These are phyloP conservation scores for Percopsis omiscomaycus DNA, from an alignment of 2,797 vertebrate species.

Conservation along the genomic window DNA sequence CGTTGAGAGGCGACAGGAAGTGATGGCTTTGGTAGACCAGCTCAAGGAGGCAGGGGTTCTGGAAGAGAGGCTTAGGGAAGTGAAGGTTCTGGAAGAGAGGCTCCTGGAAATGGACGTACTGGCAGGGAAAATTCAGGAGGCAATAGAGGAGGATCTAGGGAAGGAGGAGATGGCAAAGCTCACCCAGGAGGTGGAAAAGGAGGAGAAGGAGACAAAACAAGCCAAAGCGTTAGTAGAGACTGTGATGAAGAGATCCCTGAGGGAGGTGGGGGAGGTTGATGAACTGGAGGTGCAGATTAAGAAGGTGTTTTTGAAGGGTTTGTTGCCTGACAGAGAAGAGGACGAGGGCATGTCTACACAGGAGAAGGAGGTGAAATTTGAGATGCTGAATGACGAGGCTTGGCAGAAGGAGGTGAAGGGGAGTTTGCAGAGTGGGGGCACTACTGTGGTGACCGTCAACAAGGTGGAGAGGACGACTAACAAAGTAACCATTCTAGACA, in stretches of 20 bases:
- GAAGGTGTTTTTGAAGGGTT: constrained; percentile 66
- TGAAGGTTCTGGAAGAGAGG: constrained; percentile 65
- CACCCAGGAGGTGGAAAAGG: constrained; percentile 32
- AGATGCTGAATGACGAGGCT: constrained; percentile 31
- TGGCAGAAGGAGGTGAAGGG: constrained; percentile 41
- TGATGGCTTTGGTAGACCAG: constrained; percentile 34
- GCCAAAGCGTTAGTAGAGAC: constrained; percentile 7
- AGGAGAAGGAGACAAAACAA: constrained; percentile 19
- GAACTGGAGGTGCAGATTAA: constrained; percentile 71
- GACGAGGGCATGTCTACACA: constrained; percentile 5
- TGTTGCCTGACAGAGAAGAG: constrained; percentile 57
- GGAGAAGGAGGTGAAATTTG: constrained; percentile 6
- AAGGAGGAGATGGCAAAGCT: constrained; percentile 57
- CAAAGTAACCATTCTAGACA: constrained; percentile 45
- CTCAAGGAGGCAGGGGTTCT: constrained; percentile 50
- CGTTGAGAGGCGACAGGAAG: constrained; percentile 45
- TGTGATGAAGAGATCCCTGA: constrained; percentile 33
- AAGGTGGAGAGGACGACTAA: constrained; percentile 29
- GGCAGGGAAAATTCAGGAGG: constrained; percentile 59
- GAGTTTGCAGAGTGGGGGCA: constrained; percentile 6
- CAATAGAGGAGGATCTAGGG: constrained; percentile 53
- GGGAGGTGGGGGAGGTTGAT: constrained; percentile 41
- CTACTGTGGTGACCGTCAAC: constrained; percentile 25
- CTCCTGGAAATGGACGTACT: constrained; percentile 66
- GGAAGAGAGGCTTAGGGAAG: constrained; percentile 62